phyloP scores from a whole-genome alignment of 1,140 invertebrate genomes.

The Pogonomyrmex barbatus region DNA sequence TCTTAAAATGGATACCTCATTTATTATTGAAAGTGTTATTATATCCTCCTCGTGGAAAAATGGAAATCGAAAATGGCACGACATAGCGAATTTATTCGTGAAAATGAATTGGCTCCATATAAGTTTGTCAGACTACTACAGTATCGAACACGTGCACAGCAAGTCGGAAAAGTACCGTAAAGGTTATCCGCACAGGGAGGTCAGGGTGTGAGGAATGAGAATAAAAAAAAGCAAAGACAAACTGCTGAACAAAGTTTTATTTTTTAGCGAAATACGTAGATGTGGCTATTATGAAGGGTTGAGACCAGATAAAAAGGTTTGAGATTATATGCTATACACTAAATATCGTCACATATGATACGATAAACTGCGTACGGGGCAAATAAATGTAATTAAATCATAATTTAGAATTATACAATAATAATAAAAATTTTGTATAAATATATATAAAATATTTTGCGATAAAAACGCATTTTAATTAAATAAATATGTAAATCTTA shows the following conservation, averaged over 20 bases:
- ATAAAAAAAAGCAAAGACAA: slow-evolving; percentile 39
- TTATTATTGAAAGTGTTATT: slow-evolving; percentile 3
- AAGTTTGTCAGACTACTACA: slow-evolving; percentile 31
- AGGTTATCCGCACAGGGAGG: slow-evolving; percentile 35
- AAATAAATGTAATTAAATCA: not conserved
- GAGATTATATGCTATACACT: not conserved
- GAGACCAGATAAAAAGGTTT: slow-evolving; percentile 17
- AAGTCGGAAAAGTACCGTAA: slow-evolving; percentile 47
- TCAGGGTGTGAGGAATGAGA: slow-evolving; percentile 37
- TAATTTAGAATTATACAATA: not conserved
- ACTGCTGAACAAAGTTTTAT: slow-evolving; percentile 47
- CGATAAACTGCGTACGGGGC: not conserved
- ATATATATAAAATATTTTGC: not conserved
- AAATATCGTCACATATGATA: not conserved
- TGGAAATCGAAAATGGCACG: slow-evolving; percentile 6
- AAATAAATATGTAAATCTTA: not conserved
- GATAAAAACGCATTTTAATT: not conserved
- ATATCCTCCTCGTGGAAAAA: not conserved
- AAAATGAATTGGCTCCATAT: slow-evolving; percentile 36
- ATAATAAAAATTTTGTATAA: not conserved
- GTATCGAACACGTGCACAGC: slow-evolving; percentile 44
- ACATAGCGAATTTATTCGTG: slow-evolving; percentile 30
- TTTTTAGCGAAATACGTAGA: slow-evolving; percentile 30
- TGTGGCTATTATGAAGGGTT: slow-evolving; percentile 24
- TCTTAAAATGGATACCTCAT: not conserved